These are phyloP conservation scores for Eudyptes chrysolophus DNA, from an alignment of 2,113 vertebrate genomes.

Conservation along the genomic window DNA sequence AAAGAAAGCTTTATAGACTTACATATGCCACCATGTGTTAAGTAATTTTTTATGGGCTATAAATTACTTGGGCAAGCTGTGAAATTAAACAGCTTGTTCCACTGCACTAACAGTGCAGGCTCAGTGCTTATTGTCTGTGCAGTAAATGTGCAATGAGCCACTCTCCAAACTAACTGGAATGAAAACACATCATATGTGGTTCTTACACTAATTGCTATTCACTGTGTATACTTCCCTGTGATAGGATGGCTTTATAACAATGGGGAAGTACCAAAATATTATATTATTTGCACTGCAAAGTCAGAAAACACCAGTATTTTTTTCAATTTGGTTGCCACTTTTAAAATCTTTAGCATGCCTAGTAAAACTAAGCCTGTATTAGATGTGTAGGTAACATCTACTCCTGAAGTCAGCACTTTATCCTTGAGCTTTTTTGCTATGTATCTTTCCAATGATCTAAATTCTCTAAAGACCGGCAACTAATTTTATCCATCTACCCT, in stretches of 20 bases:
- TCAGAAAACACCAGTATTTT: background rate
- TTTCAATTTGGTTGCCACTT: background rate
- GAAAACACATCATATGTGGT: background rate
- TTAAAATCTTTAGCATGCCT: background rate
- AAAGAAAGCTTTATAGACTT: conserved; percentile 32
- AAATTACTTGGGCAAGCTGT: conserved; percentile 61
- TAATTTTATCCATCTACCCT: background rate
- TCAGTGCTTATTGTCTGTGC: conserved; percentile 40
- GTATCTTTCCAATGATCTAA: background rate
- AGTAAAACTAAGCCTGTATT: background rate
- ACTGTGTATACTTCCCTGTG: background rate
- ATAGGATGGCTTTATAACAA: background rate
- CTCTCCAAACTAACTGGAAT: background rate
- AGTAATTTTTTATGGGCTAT: conserved; percentile 52
- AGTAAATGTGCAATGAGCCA: background rate
- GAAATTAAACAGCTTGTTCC: conserved; percentile 65
- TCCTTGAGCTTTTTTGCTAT: background rate
- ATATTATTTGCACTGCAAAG: background rate
- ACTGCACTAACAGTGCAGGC: conserved; percentile 1
- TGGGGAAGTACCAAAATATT: background rate
- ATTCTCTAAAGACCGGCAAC: background rate
- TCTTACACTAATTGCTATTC: background rate
- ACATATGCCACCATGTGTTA: conserved; percentile 62
- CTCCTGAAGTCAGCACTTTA: background rate
- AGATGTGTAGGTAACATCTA: background rate